A percentile compares a stretch with the other conserved stretches of the same genome.
Conservation (phyloP, 2,113 vertebrate species). For the Aythya baeri region DNA sequence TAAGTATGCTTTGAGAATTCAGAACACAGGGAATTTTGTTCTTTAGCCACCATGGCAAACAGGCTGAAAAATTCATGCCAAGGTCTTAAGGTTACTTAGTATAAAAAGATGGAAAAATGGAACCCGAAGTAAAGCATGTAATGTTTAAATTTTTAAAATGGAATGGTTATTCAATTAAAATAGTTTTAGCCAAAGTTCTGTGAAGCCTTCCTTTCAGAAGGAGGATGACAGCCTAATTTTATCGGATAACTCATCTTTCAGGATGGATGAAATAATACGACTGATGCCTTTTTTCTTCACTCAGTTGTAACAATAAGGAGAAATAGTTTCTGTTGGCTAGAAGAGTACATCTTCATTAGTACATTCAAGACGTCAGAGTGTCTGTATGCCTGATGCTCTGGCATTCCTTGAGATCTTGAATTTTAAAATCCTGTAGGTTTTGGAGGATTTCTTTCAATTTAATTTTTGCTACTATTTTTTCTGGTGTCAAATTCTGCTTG, state of each 20-base stretch:
- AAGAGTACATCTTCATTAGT: neutral
- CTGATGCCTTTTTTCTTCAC: neutral
- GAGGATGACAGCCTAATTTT: neutral
- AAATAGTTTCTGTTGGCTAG: neutral
- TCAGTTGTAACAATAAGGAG: neutral
- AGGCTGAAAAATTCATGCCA: conserved; percentile 1
- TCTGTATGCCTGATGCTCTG: neutral
- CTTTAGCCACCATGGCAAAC: neutral
- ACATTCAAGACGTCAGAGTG: neutral
- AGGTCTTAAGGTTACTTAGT: conserved; percentile 2
- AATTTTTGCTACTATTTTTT: neutral
- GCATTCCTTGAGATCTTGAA: neutral
- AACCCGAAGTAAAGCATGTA: neutral
- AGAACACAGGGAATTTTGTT: neutral
- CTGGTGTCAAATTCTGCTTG: neutral
- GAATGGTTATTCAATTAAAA: neutral
- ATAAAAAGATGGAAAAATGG: neutral
- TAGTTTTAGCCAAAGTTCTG: neutral
- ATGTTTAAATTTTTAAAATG: neutral
- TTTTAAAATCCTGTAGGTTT: neutral
- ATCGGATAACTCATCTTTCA: neutral
- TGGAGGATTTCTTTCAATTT: neutral
- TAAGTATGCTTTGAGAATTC: neutral
- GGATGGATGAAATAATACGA: neutral
- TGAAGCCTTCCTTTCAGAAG: neutral